Evolutionary conservation across 2,888 invertebrate genomes (phyloP).

Genomic region (Macrosoma leucophasiata): DNA sequence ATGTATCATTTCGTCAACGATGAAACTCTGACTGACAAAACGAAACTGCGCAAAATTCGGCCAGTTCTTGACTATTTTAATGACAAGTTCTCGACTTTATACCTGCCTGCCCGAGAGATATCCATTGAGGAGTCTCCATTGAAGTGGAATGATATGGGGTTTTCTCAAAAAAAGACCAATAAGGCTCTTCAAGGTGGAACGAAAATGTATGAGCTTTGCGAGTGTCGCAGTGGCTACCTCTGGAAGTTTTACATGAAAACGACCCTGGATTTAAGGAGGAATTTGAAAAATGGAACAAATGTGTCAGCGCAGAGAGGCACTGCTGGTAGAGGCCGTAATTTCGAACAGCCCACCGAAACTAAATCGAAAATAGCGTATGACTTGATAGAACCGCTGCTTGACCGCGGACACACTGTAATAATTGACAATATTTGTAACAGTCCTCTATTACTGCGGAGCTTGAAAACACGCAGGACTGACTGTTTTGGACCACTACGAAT

Average conservation of each 20-base stretch:
- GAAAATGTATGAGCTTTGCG: constrained; percentile 27
- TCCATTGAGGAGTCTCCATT: constrained; percentile 30
- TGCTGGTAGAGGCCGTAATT: background rate
- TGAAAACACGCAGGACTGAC: constrained; percentile 23
- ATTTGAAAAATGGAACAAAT: background rate
- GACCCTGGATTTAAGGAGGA: background rate
- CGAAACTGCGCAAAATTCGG: constrained; percentile 25
- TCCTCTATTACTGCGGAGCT: constrained; percentile 27
- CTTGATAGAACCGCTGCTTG: constrained; percentile 19
- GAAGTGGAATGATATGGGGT: constrained; percentile 27
- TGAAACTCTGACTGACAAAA: constrained; percentile 8
- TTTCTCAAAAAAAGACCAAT: constrained; percentile 25
- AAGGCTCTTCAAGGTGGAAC: constrained; percentile 26
- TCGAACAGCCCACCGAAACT: constrained; percentile 20
- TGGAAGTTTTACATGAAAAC: constrained; percentile 21
- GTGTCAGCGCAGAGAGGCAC: background rate
- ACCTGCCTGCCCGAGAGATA: constrained; percentile 26
- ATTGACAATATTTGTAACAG: constrained; percentile 33
- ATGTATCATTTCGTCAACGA: constrained; percentile 26
- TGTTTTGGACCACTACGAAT: constrained; percentile 25
- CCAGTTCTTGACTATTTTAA: constrained; percentile 26
- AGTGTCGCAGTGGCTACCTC: constrained; percentile 28
- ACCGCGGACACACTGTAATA: constrained; percentile 25
- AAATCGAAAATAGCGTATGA: constrained; percentile 25
- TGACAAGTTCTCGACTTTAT: constrained; percentile 25